phyloP scores from a whole-genome alignment of 2,888 invertebrate species.

The Drosophila leonis region DNA sequence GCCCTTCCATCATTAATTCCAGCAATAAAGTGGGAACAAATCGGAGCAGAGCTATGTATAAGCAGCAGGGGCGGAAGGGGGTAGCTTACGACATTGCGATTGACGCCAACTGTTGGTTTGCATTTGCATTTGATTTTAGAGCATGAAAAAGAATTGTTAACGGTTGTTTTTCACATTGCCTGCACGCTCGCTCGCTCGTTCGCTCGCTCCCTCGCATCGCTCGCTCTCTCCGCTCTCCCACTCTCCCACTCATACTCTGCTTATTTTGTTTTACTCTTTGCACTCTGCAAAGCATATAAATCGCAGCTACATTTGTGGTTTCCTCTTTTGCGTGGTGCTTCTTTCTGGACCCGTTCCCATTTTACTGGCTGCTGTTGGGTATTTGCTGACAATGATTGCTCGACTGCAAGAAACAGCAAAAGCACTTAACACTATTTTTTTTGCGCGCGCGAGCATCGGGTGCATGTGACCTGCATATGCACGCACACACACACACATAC shows the following conservation, averaged over 20 bases:
- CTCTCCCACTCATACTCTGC: not conserved
- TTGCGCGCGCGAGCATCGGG: not conserved
- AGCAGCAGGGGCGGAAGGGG: not conserved
- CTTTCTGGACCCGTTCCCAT: conserved; percentile 1
- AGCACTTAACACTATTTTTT: conserved; percentile 77
- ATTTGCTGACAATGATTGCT: conserved; percentile 78
- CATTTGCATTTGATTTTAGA: conserved; percentile 78
- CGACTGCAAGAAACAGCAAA: conserved; percentile 65
- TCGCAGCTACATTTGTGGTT: conserved; percentile 50
- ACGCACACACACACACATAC: not conserved
- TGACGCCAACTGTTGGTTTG: conserved; percentile 79
- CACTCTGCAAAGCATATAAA: conserved; percentile 70
- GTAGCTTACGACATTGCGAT: conserved; percentile 57
- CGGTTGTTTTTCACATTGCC: conserved; percentile 25
- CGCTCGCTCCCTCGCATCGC: not conserved
- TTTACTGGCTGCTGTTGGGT: conserved; percentile 47
- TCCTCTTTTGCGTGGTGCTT: conserved; percentile 1
- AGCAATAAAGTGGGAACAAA: conserved; percentile 58
- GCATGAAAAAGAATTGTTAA: conserved; percentile 15
- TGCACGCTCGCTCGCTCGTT: not conserved
- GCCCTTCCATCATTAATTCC: conserved; percentile 73
- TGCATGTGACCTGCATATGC: conserved; percentile 43
- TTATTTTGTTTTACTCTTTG: conserved; percentile 46
- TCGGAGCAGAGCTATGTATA: conserved; percentile 1
- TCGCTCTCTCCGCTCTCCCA: not conserved